phyloP scores from a whole-genome alignment of 2,113 vertebrate genomes.

The Hassar affinis region DNA sequence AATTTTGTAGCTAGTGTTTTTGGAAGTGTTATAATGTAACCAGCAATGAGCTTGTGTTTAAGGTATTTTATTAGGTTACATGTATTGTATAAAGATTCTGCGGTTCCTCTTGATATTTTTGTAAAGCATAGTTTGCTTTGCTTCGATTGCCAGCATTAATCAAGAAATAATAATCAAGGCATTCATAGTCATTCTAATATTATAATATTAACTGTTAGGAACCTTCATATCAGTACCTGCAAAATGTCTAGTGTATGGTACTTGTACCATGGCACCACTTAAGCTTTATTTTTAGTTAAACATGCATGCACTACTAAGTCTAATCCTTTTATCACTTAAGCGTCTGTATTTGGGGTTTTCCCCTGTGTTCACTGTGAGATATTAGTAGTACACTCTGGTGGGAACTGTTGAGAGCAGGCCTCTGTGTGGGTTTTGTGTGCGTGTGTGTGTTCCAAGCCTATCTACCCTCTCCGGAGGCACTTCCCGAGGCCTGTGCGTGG shows the following conservation, averaged over 20 bases:
- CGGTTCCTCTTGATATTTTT: not conserved
- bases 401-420: slow-evolving; percentile 27
- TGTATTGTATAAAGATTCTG: not conserved
- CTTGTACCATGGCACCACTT: not conserved
- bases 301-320: not conserved
- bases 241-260: not conserved
- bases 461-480: slow-evolving; percentile 38
- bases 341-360: slow-evolving; percentile 16
- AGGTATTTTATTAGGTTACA: not conserved
- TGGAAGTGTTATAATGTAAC: not conserved
- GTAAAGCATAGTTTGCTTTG: not conserved
- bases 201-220: not conserved
- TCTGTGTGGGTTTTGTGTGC: slow-evolving; percentile 13
- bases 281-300: slow-evolving; percentile 12
- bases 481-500: slow-evolving; percentile 30
- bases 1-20: not conserved
- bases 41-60: not conserved
- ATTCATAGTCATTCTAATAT: too few species aligned
- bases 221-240: not conserved
- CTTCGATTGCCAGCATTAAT: too few species aligned
- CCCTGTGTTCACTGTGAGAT: not conserved
- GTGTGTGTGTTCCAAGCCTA: slow-evolving; percentile 14
- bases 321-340: slow-evolving; percentile 9
- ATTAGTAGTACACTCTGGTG: slow-evolving; percentile 26
- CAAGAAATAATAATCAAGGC: not conserved